Evolutionary conservation across 2,113 vertebrate species (phyloP).

Genomic region (Craseonycteris thonglongyai): DNA sequence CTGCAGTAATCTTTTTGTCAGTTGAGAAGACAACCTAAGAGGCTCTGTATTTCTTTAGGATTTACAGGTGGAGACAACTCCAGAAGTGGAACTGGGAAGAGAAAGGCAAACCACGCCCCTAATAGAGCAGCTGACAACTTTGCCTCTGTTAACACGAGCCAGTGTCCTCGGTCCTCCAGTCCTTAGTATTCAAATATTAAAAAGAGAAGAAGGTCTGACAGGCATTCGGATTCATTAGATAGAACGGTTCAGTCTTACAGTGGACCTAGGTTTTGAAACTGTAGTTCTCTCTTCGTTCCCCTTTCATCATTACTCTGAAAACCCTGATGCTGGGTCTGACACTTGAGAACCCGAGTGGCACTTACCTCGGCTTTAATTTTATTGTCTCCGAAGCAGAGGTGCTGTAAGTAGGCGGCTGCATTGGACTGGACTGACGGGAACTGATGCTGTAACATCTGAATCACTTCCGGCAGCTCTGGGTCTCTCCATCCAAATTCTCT

Average conservation of each 20-base stretch:
- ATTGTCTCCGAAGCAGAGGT: slow-evolving; percentile 99
- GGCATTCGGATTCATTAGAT: neutral
- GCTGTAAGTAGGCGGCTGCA: slow-evolving; percentile 97
- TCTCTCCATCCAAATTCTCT: slow-evolving; percentile 99
- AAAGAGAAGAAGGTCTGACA: neutral
- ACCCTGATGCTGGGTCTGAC: neutral
- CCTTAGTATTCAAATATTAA: neutral
- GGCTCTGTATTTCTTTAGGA: neutral
- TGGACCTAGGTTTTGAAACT: neutral
- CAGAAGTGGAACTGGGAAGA: neutral
- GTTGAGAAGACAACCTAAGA: neutral
- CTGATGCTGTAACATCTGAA: slow-evolving; percentile 99
- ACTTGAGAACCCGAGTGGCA: neutral
- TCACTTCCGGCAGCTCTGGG: slow-evolving; percentile 98
- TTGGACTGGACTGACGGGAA: slow-evolving; percentile 99
- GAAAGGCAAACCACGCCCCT: neutral
- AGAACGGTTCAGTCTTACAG: neutral
- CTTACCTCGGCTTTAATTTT: slow-evolving; percentile 99
- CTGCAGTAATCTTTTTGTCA: neutral
- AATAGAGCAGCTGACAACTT: rapidly evolving
- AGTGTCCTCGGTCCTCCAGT: rapidly evolving
- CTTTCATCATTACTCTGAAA: neutral
- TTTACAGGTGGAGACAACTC: neutral
- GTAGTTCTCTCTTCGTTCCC: neutral
- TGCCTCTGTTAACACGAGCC: neutral